A percentile compares a stretch with the other conserved stretches of the same genome.
Conservation (phyloP, 2,888 invertebrate species). For the Andricus curvator region DNA sequence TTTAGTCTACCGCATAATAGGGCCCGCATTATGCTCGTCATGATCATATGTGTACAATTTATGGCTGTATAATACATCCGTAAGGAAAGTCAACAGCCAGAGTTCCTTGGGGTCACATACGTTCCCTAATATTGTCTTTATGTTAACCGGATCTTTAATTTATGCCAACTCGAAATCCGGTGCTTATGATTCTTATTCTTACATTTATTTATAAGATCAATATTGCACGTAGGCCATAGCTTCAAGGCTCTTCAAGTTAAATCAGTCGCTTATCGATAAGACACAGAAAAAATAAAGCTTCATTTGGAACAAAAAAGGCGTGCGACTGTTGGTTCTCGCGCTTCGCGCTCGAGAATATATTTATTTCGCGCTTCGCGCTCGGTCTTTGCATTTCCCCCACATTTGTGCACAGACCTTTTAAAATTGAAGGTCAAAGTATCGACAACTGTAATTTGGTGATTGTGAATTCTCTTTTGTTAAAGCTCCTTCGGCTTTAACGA, state of each 20-base stretch:
- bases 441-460: no score
- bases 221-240: constrained; percentile 58
- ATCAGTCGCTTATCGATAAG: constrained; percentile 7
- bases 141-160: constrained; percentile 57
- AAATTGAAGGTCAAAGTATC: no score
- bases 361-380: no score
- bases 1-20: constrained; percentile 23
- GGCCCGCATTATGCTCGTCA: constrained; percentile 58
- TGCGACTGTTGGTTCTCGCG: no score
- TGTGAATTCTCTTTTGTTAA: no score
- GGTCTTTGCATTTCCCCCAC: no score
- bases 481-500: no score
- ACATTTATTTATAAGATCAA: constrained; percentile 71
- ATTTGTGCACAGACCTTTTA: no score
- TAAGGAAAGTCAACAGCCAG: constrained; percentile 48
- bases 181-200: constrained; percentile 43
- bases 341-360: no score
- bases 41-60: constrained; percentile 63
- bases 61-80: constrained; percentile 58
- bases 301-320: no score
- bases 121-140: constrained; percentile 59
- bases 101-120: constrained; percentile 57
- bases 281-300: no score
- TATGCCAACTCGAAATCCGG: constrained; percentile 52
- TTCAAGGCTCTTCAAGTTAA: constrained; percentile 50